phyloP scores from a whole-genome alignment of 2,888 invertebrate species.

The Archips crataeganus region DNA sequence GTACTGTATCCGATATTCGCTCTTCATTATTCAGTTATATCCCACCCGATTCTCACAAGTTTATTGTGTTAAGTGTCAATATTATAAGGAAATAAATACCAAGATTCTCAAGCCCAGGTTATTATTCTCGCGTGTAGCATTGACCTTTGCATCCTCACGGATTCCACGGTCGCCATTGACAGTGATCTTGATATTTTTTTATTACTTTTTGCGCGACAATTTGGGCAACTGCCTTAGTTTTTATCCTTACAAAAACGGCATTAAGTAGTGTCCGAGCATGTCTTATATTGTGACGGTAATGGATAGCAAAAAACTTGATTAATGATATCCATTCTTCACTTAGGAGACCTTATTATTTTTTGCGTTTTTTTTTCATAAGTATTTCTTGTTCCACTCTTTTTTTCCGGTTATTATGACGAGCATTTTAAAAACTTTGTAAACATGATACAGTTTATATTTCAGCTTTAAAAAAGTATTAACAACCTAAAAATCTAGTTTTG shows the following conservation, averaged over 20 bases:
- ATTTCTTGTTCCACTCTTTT: neutral
- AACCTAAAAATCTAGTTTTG: conserved; percentile 25
- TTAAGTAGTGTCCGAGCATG: conserved; percentile 53
- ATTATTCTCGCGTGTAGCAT: conserved; percentile 34
- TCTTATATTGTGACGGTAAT: conserved; percentile 62
- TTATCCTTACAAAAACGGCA: conserved; percentile 56
- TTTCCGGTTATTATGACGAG: neutral
- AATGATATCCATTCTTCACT: conserved; percentile 47
- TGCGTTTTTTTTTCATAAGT: neutral
- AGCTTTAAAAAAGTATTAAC: neutral
- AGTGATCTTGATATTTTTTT: conserved; percentile 79
- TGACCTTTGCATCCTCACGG: conserved; percentile 59
- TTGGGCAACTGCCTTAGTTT: conserved; percentile 61
- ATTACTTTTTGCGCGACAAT: conserved; percentile 56
- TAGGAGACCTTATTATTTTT: conserved; percentile 23
- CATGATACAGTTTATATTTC: neutral
- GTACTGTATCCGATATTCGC: neutral
- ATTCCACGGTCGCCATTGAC: conserved; percentile 67
- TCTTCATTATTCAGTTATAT: neutral
- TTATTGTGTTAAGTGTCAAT: conserved; percentile 20
- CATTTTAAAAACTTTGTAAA: neutral
- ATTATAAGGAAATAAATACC: conserved; percentile 8
- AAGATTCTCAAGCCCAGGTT: conserved; percentile 15
- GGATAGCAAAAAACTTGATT: conserved; percentile 57
- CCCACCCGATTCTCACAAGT: neutral